phyloP scores from a whole-genome alignment of 2,113 vertebrate species.

The Hippocampus abdominalis region DNA sequence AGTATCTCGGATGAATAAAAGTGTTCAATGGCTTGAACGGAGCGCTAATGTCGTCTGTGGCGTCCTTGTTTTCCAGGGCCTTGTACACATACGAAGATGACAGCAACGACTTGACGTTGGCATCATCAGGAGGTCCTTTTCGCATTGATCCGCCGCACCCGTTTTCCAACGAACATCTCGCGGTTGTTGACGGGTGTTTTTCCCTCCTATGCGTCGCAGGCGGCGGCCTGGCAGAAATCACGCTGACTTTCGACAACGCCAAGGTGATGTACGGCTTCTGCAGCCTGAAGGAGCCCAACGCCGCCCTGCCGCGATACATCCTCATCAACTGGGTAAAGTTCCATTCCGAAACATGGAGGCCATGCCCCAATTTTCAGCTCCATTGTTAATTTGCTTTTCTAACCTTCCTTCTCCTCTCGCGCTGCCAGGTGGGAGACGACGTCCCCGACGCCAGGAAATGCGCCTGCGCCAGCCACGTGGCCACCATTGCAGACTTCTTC shows the following conservation, averaged over 20 bases:
- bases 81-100: slow-evolving; percentile 92
- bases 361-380: background rate
- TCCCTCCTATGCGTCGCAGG: slow-evolving; percentile 56
- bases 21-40: no score
- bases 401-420: fast-evolving
- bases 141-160: background rate
- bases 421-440: slow-evolving; percentile 87
- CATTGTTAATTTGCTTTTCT: background rate
- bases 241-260: slow-evolving; percentile 85
- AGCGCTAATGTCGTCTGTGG: background rate
- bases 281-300: slow-evolving; percentile 88
- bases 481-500: slow-evolving; percentile 95
- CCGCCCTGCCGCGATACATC: slow-evolving; percentile 90
- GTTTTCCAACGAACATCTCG: background rate
- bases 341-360: no score
- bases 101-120: slow-evolving; percentile 85
- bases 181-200: background rate
- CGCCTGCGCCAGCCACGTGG: slow-evolving; percentile 92
- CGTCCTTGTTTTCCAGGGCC: slow-evolving; percentile 75
- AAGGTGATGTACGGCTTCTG: slow-evolving; percentile 98
- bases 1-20: background rate
- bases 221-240: slow-evolving; percentile 88
- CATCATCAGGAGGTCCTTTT: slow-evolving; percentile 83
- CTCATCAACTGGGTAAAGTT: slow-evolving; percentile 94
- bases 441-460: slow-evolving; percentile 94